phyloP scores from a whole-genome alignment of 2,797 vertebrate genomes.

The Scleropages formosus region DNA sequence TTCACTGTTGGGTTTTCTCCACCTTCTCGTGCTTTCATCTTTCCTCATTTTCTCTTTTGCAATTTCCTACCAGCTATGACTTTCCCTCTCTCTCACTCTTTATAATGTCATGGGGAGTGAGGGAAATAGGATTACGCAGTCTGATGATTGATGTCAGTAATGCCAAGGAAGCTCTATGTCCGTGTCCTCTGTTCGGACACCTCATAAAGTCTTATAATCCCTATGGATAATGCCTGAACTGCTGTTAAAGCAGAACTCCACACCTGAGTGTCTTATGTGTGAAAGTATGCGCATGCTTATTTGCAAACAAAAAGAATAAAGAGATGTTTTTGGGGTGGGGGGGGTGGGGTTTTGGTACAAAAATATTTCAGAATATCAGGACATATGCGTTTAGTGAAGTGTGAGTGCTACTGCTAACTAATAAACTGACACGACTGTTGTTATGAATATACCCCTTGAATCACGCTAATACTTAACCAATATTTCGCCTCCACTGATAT shows the following conservation, averaged over 20 bases:
- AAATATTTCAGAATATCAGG: too few species aligned
- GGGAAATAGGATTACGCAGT: conserved; percentile 37
- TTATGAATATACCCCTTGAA: too few species aligned
- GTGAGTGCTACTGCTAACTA: too few species aligned
- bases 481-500: too few species aligned
- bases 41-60: not conserved
- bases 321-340: not conserved
- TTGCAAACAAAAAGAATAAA: too few species aligned
- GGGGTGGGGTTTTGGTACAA: too few species aligned
- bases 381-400: too few species aligned
- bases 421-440: too few species aligned
- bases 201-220: conserved; percentile 72
- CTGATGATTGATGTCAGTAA: conserved; percentile 13
- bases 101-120: conserved; percentile 7
- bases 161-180: conserved; percentile 11
- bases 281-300: not conserved
- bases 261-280: not conserved
- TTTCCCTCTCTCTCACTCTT: not conserved
- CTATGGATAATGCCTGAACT: conserved; percentile 63
- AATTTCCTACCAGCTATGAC: not conserved
- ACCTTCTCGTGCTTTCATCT: not conserved
- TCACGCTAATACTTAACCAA: too few species aligned
- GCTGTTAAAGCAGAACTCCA: conserved; percentile 58
- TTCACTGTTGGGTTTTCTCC: not conserved
- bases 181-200: conserved; percentile 56